Base-by-base conservation (phyloP, 1,140 invertebrate species). In the Ceratosolen fusciceps region DNA sequence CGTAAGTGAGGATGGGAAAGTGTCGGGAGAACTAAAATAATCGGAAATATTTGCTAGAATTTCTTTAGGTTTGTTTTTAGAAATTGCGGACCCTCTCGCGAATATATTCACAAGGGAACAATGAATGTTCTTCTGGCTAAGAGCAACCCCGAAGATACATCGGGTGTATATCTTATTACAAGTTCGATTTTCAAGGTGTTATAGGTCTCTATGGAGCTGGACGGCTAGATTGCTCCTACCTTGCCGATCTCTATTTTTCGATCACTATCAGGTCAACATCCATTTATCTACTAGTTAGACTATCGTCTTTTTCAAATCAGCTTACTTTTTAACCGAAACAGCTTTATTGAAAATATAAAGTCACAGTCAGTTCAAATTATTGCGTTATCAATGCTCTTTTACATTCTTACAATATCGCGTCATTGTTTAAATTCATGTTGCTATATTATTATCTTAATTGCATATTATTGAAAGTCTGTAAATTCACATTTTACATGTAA, bases 131-230 rank as follows among this genome's bases (percentile, higher is more conserved):
- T 49, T 37, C 76, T 62, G 37, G 10, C 26, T 58, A 31, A n/a
- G 8, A 8, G 0, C 26, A 26, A 21, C 21, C 34, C 47, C 43
- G 2, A 21, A n/a, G 19, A 19, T 54, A 39, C 39, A 49, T 26
- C 80, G 79, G 81, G 78, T 82, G 80, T 78, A 73, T 84, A 86
- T 83, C 85, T 86, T 87, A 87, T 87, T 87, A 86, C 86, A 87
- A 87, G 86, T 87, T 87, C 86, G 86, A 87, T 87, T 87, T 83
- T 82, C 83, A 82, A 74, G 68, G 83, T 74, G 83, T 86, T 87
- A 86, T 85, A 83, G 82, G 82, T 76, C 84, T 85, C 85, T 52
- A 82, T 72, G 85, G 86, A 84, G 80, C 60, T 83, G 56, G 68
- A 65, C 70, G 79, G 85, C 39, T 83, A 86, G 83, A 86, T 86